These are phyloP conservation scores for Rachycentron canadum DNA, from an alignment of 2,797 vertebrate genomes.

Conservation along the genomic window DNA sequence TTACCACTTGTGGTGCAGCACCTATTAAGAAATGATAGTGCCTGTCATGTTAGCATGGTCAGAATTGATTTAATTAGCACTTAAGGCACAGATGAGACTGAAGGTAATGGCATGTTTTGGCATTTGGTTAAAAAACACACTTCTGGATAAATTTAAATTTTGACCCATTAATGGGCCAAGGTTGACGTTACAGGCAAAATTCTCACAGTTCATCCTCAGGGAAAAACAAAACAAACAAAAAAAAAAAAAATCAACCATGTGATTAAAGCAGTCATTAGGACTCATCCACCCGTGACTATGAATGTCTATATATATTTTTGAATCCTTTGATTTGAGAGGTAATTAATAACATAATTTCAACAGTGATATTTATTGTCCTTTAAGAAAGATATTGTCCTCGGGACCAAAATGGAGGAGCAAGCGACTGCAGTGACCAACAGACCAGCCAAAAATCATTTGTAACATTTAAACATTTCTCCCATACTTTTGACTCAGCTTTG, in stretches of 20 bases:
- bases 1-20: no score
- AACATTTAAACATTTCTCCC: not conserved
- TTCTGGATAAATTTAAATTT: no score
- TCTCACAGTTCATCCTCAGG: no score
- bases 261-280: no score
- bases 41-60: no score
- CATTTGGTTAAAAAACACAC: not conserved
- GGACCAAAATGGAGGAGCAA: not conserved
- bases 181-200: no score
- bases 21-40: no score
- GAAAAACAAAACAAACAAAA: no score
- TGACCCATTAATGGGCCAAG: no score
- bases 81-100: not conserved
- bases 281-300: not conserved
- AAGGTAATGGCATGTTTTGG: not conserved
- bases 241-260: no score
- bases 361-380: not conserved
- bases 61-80: not conserved
- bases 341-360: no score
- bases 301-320: not conserved
- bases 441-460: not conserved
- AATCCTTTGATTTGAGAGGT: not conserved
- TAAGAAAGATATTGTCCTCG: conserved; percentile 5
- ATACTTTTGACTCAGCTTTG: not conserved
- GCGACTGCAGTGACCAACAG: not conserved